A percentile compares a stretch with the other conserved stretches of the same genome.
These are phyloP conservation scores for Julus scandinavius DNA, from an alignment of 2,888 invertebrate species.

Conservation along the genomic window DNA sequence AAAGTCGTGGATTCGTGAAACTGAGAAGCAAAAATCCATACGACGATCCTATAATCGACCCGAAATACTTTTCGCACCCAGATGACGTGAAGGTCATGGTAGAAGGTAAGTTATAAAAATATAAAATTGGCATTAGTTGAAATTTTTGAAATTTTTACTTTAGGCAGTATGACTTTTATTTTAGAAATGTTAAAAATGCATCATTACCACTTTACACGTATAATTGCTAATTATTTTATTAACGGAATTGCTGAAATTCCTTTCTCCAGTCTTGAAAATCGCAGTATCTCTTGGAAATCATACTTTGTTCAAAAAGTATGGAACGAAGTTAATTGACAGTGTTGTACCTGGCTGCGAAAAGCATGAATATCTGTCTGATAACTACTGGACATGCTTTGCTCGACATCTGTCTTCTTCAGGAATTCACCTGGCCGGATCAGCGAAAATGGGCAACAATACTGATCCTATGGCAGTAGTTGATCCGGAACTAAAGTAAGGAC, in stretches of 20 bases:
- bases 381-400: not conserved
- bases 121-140: no score
- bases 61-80: constrained; percentile 89
- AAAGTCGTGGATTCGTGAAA: constrained; percentile 78
- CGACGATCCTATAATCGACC: constrained; percentile 87
- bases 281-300: not conserved
- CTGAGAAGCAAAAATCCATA: constrained; percentile 84
- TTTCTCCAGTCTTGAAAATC: not conserved
- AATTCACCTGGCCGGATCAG: not conserved
- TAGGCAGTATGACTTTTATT: no score
- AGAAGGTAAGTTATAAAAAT: constrained; percentile 69
- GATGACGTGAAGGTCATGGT: constrained; percentile 82
- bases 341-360: constrained; percentile 36
- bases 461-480: constrained; percentile 11
- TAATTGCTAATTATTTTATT: no score
- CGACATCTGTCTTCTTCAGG: not conserved
- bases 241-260: no score
- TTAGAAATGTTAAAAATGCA: no score
- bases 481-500: not conserved
- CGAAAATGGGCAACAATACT: not conserved
- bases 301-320: not conserved
- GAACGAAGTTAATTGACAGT: not conserved
- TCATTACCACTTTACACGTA: no score
- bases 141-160: no score
- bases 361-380: not conserved